Conservation (phyloP, 1,140 invertebrate genomes). For the Drosophila simulans region DNA sequence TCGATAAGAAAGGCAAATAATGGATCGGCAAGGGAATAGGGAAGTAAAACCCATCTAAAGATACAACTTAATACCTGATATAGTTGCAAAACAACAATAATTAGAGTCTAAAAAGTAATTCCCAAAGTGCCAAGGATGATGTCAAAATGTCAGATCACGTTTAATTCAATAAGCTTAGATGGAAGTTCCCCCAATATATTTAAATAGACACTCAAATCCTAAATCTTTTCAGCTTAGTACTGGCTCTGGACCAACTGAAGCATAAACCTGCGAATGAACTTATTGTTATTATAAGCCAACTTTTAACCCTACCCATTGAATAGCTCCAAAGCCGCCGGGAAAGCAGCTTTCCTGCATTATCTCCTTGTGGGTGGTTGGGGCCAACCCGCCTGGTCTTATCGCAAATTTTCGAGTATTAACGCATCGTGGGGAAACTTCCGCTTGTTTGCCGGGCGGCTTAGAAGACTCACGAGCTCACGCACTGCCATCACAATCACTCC, state of each 20-base stretch:
- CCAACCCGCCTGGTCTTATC: constrained; percentile 60
- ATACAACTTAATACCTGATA: too few relatives aligned
- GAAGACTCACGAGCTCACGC: constrained; percentile 31
- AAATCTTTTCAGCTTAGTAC: constrained; percentile 5
- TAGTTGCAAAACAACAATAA: too few relatives aligned
- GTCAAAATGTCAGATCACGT: background rate
- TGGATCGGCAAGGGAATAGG: background rate
- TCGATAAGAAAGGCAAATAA: constrained; percentile 44
- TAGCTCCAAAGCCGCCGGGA: background rate
- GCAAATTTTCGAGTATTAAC: constrained; percentile 79
- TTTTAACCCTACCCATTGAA: constrained; percentile 22
- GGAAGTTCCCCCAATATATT: background rate
- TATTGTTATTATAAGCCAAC: constrained; percentile 13
- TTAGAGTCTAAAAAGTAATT: too few relatives aligned
- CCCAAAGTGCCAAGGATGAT: background rate
- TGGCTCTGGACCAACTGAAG: background rate
- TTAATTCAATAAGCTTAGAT: background rate
- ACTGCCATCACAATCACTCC: constrained; percentile 3
- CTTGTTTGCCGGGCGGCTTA: constrained; percentile 73
- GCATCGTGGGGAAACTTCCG: constrained; percentile 68
- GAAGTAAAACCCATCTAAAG: too few relatives aligned
- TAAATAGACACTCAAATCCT: background rate
- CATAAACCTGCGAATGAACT: constrained; percentile 3
- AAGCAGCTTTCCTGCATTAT: constrained; percentile 64
- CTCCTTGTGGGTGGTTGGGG: constrained; percentile 7